Evolutionary conservation across 2,797 vertebrate species (phyloP), one percentile per base, ranked within the genome.

Genomic region (Ambastaia sidthimunki): DNA sequence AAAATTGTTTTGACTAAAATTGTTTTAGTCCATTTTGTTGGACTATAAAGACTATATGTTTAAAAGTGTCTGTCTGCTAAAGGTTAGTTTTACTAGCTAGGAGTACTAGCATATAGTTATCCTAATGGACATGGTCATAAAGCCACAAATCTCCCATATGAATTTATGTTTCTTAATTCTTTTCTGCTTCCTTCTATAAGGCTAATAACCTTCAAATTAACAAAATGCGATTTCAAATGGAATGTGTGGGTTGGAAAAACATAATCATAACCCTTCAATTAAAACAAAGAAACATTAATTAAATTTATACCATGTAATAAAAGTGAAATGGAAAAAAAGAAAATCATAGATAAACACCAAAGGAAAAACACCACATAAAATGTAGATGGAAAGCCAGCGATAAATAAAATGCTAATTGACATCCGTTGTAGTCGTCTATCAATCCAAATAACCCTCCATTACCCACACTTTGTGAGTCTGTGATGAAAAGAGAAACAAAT

Each of bases 401-500:
- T 47, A 77, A 28, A 70, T 19, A 41, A 62, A 78, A 44, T 65
- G 60, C 1, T 79, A 79, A 55, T n/a, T 63, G 19, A 66, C 59
- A 65, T 72, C 16, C 6, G 34, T 66, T 60, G 70, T 48, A 1
- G 18, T 65, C 0, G 1, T 65, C 59, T 47, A 11, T 31, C 2
- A 12, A 31, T 72, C 28, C 59, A 55, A 66, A 66, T 72, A 60
- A 34, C 18, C 31, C 0, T 72, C 59, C 59, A 72, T 79, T 72
- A 72, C 21, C 19, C 68, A 72, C 31, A 66, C 11, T 1, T 66
- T 72, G 55, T 4, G 34, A 72, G 59, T 72, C 57, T 0, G 7
- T 55, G 59, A 55, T 54, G 77, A 72, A 63, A 37, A 79, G 48
- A 72, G 69, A 66, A 60, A 79, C 69, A 79, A 79, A 79, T 79